Evolutionary conservation across 2,113 vertebrate genomes (phyloP).

Genomic region (Pleuronectes platessa): DNA sequence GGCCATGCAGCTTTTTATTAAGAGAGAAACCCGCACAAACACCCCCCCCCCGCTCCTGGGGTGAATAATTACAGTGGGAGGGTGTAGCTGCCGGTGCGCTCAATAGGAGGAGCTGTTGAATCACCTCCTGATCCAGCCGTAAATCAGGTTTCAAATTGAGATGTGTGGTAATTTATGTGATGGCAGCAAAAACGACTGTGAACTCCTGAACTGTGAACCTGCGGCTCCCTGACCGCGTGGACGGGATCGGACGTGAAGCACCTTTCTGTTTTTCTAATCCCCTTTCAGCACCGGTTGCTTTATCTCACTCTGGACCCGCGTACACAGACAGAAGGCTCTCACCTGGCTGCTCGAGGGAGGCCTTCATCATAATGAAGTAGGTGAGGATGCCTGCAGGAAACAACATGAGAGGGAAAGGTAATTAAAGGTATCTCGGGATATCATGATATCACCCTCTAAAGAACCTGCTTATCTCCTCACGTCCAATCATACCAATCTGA

Average conservation of each 20-base stretch:
- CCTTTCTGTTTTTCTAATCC: conserved; percentile 23
- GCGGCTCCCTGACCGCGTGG: conserved; percentile 3
- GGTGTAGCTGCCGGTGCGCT: conserved; percentile 44
- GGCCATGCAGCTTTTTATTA: conserved; percentile 42
- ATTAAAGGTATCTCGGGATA: conserved; percentile 65
- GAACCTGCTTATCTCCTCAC: conserved; percentile 53
- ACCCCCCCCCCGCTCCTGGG: conserved; percentile 27
- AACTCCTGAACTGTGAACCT: conserved; percentile 8
- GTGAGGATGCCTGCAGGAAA: conserved; percentile 48
- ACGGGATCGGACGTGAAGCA: background rate
- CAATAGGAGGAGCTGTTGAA: conserved; percentile 80
- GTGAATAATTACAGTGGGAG: background rate
- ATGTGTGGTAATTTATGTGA: conserved; percentile 10
- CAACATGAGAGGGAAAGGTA: conserved; percentile 60
- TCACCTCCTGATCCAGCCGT: conserved; percentile 16
- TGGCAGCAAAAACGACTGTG: conserved; percentile 6
- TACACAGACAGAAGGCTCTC: conserved; percentile 38
- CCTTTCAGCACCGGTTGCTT: conserved; percentile 2
- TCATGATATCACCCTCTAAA: conserved; percentile 57
- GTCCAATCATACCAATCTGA: conserved; percentile 58
- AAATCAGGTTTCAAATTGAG: conserved; percentile 5
- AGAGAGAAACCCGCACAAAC: conserved; percentile 25
- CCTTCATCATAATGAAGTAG: conserved; percentile 62
- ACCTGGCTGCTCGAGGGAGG: conserved; percentile 58
- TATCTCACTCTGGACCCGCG: conserved; percentile 31